Evolutionary conservation across 1,140 invertebrate genomes (phyloP).

Genomic region (Lycorma delicatula): DNA sequence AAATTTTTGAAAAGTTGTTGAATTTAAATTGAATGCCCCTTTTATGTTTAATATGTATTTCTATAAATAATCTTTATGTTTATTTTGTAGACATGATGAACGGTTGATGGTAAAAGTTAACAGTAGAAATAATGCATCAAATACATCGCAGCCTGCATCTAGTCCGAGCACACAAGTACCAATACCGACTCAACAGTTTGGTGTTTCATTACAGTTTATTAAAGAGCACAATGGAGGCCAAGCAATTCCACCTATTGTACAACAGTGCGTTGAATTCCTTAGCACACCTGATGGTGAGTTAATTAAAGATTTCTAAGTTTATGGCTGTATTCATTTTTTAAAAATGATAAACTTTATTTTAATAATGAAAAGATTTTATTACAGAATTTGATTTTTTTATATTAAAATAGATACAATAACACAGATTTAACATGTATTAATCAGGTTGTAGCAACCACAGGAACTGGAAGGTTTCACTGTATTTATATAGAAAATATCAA

Average conservation of each 20-base stretch:
- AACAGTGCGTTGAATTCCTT: conserved; percentile 81
- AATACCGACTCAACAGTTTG: conserved; percentile 80
- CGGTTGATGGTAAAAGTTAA: conserved; percentile 53
- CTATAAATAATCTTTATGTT: too few relatives aligned
- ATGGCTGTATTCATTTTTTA: neutral
- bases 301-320: too few relatives aligned
- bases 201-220: conserved; percentile 84
- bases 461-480: too few relatives aligned
- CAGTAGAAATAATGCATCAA: conserved; percentile 19
- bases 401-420: neutral
- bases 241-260: conserved; percentile 82
- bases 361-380: neutral
- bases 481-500: too few relatives aligned
- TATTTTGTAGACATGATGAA: conserved; percentile 60
- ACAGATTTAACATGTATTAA: too few relatives aligned
- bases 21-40: too few relatives aligned
- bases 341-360: neutral
- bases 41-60: too few relatives aligned
- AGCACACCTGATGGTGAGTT: conserved; percentile 72
- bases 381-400: neutral
- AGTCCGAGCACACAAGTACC: conserved; percentile 29
- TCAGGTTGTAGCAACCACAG: too few relatives aligned
- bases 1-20: too few relatives aligned
- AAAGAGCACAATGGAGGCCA: conserved; percentile 71
- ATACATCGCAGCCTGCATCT: conserved; percentile 26